Conservation (phyloP, 2,113 vertebrate genomes). For the Procavia capensis region DNA sequence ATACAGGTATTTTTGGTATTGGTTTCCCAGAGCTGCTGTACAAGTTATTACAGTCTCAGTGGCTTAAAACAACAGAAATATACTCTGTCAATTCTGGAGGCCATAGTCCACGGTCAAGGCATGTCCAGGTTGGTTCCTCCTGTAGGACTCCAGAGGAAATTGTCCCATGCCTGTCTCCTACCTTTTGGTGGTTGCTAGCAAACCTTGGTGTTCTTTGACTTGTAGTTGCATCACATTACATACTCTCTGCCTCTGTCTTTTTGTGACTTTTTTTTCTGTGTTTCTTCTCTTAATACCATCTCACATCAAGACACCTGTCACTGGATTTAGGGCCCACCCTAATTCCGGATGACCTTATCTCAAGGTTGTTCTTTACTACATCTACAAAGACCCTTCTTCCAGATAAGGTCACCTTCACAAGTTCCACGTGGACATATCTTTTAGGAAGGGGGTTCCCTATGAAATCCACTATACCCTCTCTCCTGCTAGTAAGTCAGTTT, state of each 20-base stretch:
- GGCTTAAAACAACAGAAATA: not conserved
- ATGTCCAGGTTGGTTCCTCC: not conserved
- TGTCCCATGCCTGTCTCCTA: not conserved
- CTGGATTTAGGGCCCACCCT: not conserved
- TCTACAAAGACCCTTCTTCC: not conserved
- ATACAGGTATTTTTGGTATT: not conserved
- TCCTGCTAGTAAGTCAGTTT: not conserved
- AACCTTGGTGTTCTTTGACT: no score
- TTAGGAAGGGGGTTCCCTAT: not conserved
- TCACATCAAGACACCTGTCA: not conserved
- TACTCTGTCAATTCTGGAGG: not conserved
- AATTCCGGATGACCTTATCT: not conserved
- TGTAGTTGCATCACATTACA: not conserved
- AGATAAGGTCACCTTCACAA: not conserved
- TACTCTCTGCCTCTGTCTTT: not conserved
- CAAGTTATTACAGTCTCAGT: not conserved
- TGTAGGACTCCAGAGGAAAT: not conserved
- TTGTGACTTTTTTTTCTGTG: not conserved
- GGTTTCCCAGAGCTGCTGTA: not conserved
- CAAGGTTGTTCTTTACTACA: not conserved
- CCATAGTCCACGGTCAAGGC: not conserved
- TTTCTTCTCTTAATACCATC: not conserved
- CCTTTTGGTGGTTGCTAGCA: not conserved
- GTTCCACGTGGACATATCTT: not conserved
- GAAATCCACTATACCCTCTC: not conserved